Evolutionary conservation across 2,797 vertebrate species (phyloP), one percentile per base, ranked within the genome.

Genomic region (Chelon labrosus): DNA sequence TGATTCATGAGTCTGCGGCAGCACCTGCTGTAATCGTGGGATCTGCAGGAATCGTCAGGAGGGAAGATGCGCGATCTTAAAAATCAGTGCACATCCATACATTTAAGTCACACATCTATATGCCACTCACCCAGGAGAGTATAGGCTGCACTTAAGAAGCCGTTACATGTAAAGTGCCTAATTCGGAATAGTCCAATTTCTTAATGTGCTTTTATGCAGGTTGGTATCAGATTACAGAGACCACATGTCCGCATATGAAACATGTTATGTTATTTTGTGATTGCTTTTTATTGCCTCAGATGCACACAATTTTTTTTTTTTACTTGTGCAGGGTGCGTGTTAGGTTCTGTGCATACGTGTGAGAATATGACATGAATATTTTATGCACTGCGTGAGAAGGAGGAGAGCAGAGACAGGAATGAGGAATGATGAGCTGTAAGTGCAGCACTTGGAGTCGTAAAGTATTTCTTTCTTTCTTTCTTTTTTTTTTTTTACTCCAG

Each of bases 1-100:
- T 92, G 88, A 92, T 93, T 92, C 84, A 86, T 85, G 88, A 89
- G 88, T 90, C 79, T 76, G 76, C 53, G 60, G 82, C 67, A 71
- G 79, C n/a, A 59, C 73, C 73, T 68, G 79, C 66, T 71, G 41
- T 88, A 89, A 92, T 91, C 89, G 42, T 46, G 42, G 69, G 77
- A 93, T 93, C 86, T 88, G 82, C 65, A 71, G 82, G 77, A 85
- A 88, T 80, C 87, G 85, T 90, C 88, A 80, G 77, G 84, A 70
- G 80, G 65, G 74, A 78, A 77, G 63, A 63, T 54, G 7, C 70
- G 59, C 50, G 55, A 80, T 78, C 67, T 80, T 76, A 78, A 90
- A 90, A 35, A 90, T 91, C 83, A 82, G 83, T 80, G 82, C 74
- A 62, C 50, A 9, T 65, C 49, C 7, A 39, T 73, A 60, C 13